Evolutionary conservation across 2,113 vertebrate species (phyloP).

Genomic region (Oenanthe melanoleuca): DNA sequence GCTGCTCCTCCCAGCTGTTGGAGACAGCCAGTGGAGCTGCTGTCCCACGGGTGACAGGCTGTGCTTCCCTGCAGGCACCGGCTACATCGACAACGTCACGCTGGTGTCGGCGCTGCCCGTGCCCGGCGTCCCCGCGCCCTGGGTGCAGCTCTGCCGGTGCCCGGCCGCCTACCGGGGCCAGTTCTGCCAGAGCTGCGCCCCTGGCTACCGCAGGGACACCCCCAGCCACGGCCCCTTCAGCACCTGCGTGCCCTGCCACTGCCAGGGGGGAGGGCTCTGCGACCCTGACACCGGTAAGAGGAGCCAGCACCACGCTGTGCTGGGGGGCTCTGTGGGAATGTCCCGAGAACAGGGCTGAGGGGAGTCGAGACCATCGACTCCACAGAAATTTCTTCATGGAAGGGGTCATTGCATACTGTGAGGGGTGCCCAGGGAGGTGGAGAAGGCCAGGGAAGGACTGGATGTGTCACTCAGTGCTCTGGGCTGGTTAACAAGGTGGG

Average conservation of each 20-base stretch:
- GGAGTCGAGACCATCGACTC: fast-evolving
- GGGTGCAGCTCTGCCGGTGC: constrained; percentile 88
- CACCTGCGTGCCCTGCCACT: constrained; percentile 82
- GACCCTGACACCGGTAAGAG: constrained; percentile 86
- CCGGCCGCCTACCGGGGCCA: constrained; percentile 78
- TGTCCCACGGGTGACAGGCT: fast-evolving
- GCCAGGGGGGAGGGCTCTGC: constrained; percentile 84
- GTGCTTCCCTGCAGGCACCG: constrained; percentile 77
- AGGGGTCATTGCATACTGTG: background rate
- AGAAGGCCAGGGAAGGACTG: background rate
- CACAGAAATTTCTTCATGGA: background rate
- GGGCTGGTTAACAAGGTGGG: background rate
- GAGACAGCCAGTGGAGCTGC: background rate
- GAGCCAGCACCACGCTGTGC: fast-evolving
- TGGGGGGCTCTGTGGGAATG: fast-evolving
- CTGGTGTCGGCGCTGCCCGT: constrained; percentile 80
- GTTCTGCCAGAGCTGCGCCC: constrained; percentile 86
- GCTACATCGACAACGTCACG: constrained; percentile 86
- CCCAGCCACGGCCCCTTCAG: constrained; percentile 77
- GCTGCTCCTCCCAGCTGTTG: background rate
- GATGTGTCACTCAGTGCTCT: fast-evolving
- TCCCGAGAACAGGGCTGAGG: fast-evolving
- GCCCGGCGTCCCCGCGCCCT: constrained; percentile 74
- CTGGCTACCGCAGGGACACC: constrained; percentile 78
- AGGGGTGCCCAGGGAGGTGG: background rate